Evolutionary conservation across 2,113 vertebrate species (phyloP), one percentile per base, ranked within the genome.

Genomic region (Gracilinanus agilis): DNA sequence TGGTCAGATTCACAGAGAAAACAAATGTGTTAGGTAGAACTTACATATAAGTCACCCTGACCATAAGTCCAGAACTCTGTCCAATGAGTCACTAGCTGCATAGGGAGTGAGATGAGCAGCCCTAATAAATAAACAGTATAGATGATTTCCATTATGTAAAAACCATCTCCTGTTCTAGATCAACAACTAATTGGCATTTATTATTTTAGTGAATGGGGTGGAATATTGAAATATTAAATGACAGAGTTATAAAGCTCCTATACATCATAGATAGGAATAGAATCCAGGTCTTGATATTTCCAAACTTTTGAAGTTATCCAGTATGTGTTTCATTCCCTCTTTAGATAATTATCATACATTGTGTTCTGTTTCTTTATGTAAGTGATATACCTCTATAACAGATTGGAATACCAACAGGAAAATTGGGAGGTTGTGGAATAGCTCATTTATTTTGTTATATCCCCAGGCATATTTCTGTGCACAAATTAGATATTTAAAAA

Each of bases 21-120:
- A 19, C 40, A 23, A 40, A 83, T 83, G 8, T 83, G 6, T 83
- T 40, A 21, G 19, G 7, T 83, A 40, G 16, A 7, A 83, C 8
- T 21, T 83, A 83, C 23, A 21, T 0, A 23, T 40, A 83, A 1
- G 34, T 40, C n/a, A 23, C 21, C 19, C 34, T 40, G n/a, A 83
- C 19, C 34, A 0, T 2, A 40, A 19, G 7, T 5, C 67, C 40
- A 19, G 1, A 83, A 0, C 67, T 40, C 16, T 40, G 19, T 0
- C 16, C 19, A 40, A 83, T 40, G 67, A 40, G 16, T 6, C 19
- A 40, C 19, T 40, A 75, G 3, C 5, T 75, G 13, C 34, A 12
- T 40, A 75, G 19, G n/a, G 58, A 27, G 0, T 67, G 12, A 3
- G 2, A 1, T 67, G 12, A 3, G 2, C 2, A 34, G 5, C 27